Conservation (phyloP, 1,140 invertebrate genomes). For the Coelopa frigida region DNA sequence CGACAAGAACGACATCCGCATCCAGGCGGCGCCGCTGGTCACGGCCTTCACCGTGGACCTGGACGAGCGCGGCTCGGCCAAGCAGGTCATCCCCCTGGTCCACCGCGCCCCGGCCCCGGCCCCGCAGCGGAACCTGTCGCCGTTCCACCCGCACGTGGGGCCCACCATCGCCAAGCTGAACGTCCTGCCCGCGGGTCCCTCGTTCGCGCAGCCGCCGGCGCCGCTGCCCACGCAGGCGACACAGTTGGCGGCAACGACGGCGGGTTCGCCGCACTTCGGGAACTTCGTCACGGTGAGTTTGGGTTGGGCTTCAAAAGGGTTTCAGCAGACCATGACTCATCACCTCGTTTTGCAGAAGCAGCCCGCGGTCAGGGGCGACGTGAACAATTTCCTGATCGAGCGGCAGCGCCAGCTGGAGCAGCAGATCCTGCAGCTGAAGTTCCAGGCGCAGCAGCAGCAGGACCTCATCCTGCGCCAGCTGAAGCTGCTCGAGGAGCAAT, state of each 20-base stretch:
- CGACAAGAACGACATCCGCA: conserved; percentile 65
- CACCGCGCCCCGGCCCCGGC: conserved; percentile 35
- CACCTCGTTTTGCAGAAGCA: conserved; percentile 10
- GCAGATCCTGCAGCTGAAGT: conserved; percentile 53
- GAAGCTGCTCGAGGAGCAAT: conserved; percentile 52
- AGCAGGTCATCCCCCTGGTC: conserved; percentile 65
- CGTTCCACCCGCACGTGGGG: conserved; percentile 26
- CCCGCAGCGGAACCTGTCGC: conserved; percentile 28
- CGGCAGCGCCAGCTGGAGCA: conserved; percentile 63
- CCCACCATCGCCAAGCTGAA: conserved; percentile 38
- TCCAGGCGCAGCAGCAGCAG: conserved; percentile 60
- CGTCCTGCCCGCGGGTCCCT: conserved; percentile 23
- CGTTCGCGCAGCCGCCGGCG: conserved; percentile 9
- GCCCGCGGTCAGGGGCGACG: conserved; percentile 10
- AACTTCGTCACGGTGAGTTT: conserved; percentile 10
- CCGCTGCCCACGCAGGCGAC: conserved; percentile 19
- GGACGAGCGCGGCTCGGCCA: conserved; percentile 64
- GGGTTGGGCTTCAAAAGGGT: too few species aligned
- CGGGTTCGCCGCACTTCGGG: conserved; percentile 4
- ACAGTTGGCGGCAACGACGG: conserved; percentile 10
- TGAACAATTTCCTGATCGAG: conserved; percentile 45
- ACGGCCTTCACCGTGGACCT: conserved; percentile 77
- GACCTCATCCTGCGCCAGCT: conserved; percentile 60
- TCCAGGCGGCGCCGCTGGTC: conserved; percentile 68
- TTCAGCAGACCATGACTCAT: conserved; percentile 1